Conservation (phyloP, 2,888 invertebrate genomes). For the Dichetophora obliterata region DNA sequence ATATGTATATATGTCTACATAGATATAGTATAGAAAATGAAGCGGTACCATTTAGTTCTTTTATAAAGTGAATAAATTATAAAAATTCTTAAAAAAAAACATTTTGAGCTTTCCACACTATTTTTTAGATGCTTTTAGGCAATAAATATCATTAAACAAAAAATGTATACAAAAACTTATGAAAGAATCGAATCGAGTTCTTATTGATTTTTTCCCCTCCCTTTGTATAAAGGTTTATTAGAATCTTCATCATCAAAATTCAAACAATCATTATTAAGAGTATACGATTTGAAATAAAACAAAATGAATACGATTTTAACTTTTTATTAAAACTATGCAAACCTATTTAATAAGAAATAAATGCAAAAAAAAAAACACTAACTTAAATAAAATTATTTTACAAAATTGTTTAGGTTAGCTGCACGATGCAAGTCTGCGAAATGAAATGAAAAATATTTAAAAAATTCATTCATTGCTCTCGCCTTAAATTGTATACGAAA, state of each 20-base stretch:
- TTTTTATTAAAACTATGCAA: constrained; percentile 48
- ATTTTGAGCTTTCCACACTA: background rate
- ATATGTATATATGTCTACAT: too few species aligned
- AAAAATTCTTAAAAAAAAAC: background rate
- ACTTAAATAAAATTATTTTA: background rate
- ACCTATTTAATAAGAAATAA: constrained; percentile 37
- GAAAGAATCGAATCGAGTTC: background rate
- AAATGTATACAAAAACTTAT: background rate
- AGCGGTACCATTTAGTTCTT: too few species aligned
- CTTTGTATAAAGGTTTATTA: background rate
- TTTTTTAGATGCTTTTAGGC: constrained; percentile 37
- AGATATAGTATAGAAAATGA: too few species aligned
- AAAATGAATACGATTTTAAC: constrained; percentile 44
- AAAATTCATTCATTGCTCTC: constrained; percentile 26
- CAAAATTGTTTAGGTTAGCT: constrained; percentile 22
- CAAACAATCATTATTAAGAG: constrained; percentile 47
- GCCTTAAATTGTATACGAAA: constrained; percentile 39
- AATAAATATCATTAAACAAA: constrained; percentile 24
- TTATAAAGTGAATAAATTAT: too few species aligned
- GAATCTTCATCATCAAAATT: background rate
- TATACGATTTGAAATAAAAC: constrained; percentile 48
- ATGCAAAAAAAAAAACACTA: background rate
- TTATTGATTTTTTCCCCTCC: background rate
- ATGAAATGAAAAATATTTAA: background rate
- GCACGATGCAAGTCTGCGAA: constrained; percentile 10